Evolutionary conservation across 2,888 invertebrate species (phyloP), one percentile per base, ranked within the genome.

Genomic region (Charanyca ferruginea): DNA sequence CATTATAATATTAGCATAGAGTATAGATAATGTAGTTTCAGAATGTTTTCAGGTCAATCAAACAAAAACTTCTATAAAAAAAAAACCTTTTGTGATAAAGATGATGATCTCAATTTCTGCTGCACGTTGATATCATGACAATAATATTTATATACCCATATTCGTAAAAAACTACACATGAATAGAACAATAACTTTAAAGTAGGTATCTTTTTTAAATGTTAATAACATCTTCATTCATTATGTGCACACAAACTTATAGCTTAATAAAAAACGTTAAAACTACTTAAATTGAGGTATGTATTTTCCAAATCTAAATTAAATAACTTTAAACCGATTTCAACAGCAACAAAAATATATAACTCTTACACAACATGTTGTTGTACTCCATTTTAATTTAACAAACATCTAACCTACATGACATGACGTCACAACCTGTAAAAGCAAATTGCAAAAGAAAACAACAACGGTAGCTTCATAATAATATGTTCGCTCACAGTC

Each of bases 401-500:
- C 55, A 58, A 65, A 65, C 65, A 57, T 73, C 48, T 49, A 59
- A 63, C 53, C 49, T 42, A 63, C 63, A 67, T 61, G 66, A 70
- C 65, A 70, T 54, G n/a, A 67, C 22, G 47, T 80, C 70, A 62
- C 45, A 79, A 63, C 65, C 48, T 66, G 66, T 70, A 69, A 80
- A 68, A 78, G 47, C 53, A 78, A 83, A 72, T 73, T 73, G 58
- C 57, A 42, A 64, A 68, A 68, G 78, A 71, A 80, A 74, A 74
- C 76, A 81, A 74, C 64, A 71, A 68, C 62, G 52, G 55, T 76
- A 54, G 69, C 71, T 67, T 74, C 66, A 74, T 80, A 78, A 83
- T 80, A 83, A 72, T 78, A 79, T 73, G 71, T 78, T 67, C 67
- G 49, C 58, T 58, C 59, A 81, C 86, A 76, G 80, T 80, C 81